phyloP scores from a whole-genome alignment of 2,113 vertebrate species.

The Cololabis saira region DNA sequence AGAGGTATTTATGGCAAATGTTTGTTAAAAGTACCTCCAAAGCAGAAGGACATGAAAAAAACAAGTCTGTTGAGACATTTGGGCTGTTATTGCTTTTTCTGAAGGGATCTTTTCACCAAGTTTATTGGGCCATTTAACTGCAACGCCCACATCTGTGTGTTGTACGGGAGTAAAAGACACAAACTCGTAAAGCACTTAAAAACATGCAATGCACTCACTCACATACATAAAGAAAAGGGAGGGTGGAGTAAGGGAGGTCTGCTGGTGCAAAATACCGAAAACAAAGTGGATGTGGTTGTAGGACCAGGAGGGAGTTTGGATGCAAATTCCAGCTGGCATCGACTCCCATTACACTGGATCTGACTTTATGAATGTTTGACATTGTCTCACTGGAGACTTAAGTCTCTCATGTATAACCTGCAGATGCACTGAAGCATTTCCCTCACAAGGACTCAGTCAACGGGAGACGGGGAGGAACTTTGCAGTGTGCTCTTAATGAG shows the following conservation, averaged over 20 bases:
- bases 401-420: conserved; percentile 29
- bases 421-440: conserved; percentile 34
- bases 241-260: conserved; percentile 25
- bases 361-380: conserved; percentile 62
- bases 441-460: conserved; percentile 34
- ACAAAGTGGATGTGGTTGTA: conserved; percentile 41
- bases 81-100: conserved; percentile 52
- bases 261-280: conserved; percentile 28
- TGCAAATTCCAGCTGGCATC: conserved; percentile 38
- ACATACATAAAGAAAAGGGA: conserved; percentile 22
- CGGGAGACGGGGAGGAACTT: conserved; percentile 26
- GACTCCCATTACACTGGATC: conserved; percentile 30
- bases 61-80: conserved; percentile 49
- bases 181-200: conserved; percentile 56
- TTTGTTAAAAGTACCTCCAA: conserved; percentile 5
- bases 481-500: conserved; percentile 69
- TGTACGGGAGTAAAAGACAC: conserved; percentile 53
- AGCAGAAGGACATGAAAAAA: conserved; percentile 32
- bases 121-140: conserved; percentile 74
- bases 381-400: conserved; percentile 45
- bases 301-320: conserved; percentile 9
- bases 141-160: conserved; percentile 60
- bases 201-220: conserved; percentile 27
- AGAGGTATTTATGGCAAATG: not conserved
- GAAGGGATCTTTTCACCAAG: conserved; percentile 69